Base-by-base conservation (phyloP, 2,113 vertebrate species). In the Myrmophylax atrothorax region DNA sequence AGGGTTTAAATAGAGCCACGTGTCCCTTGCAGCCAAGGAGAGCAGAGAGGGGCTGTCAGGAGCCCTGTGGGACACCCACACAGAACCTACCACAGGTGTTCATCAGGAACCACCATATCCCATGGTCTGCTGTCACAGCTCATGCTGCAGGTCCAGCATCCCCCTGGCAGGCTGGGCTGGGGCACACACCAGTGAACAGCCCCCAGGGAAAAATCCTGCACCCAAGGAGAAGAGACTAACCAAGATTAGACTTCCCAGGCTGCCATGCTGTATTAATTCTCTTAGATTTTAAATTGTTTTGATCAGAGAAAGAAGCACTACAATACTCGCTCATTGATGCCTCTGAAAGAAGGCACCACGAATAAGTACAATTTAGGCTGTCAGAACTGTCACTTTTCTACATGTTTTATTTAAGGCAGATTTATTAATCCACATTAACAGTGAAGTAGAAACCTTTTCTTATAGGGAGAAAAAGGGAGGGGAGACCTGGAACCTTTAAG, bases 391-490 rank as follows among this genome's bases (percentile, higher is more conserved):
- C 89, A 91, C 46, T 89, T 94, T 82, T 33, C 52, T 73, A 8
- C 7, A 3, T 58, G 62, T 91, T 89, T 94, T 59, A 91, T 66
- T 89, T 84, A 91, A 91, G 35, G 47, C 42, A 77, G 38, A 42
- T 74, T 58, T 96, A 91, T 97, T 97, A 95, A 91, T 81, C 67
- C 63, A 90, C 42, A 49, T 84, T 88, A 93, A 79, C 50, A 73
- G 25, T 37, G 44, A 83, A 85, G 40, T 14, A 77, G 62, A 94
- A 89, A 56, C 7, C 35, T 89, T 89, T 73, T 73, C 10, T 73
- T 63, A 50, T 1, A 76, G 12, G 6, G 26, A 25, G 60, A 69
- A 72, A 60, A 53, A 79, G 29, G n/a, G 64, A 89, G 91, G 18
- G 26, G 26, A 68, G 42, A 53, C 33, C n/a, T 37, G 23, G 44